Base-by-base conservation (phyloP, 2,888 invertebrate genomes). In the Drosophila rellima region DNA sequence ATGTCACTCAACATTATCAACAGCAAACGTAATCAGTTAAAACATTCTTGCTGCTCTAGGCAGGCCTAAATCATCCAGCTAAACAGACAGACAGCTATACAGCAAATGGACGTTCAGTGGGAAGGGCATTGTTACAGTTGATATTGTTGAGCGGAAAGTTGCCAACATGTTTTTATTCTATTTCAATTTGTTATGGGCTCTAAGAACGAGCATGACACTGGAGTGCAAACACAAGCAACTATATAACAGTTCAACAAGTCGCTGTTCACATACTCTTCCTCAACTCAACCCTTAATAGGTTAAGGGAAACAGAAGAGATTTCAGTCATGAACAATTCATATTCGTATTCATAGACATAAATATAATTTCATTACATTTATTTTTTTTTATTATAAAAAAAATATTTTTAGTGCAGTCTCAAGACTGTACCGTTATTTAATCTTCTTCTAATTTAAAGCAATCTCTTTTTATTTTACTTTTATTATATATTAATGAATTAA, bases 1-100 rank as follows among this genome's bases (percentile, higher is more conserved):
- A 83, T 87, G 85, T 89, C 85, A 86, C 89, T 89, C 89, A 86
- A 84, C 85, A 89, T 85, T 87, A 85, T 85, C 84, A 85, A 85
- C 81, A 65, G 85, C 89, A 83, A 89, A 89, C 79, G 84, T 86
- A 89, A 85, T 85, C 85, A 87, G 89, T 83, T 84, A 79, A 82
- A 86, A 89, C 70, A 87, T 81, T 74, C 70, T 64, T 65, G 54
- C 64, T 73, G 72, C 65, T 78, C 72, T 60, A 67, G 70, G 67
- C 73, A 65, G 69, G 37, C 57, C 59, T 59, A 64, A 75, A 69
- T 51, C 68, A 74, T 29, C 57, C 50, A 61, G 39, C 47, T 35
- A 59, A 60, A 56, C 40, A 44, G 47, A 56, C 20, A 11, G 52
- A 55, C 67, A n/a, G 37, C 47, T 17, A 11, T 51, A 56, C 29